Conservation (phyloP, 2,888 invertebrate genomes). For the Antheraea assamensis region DNA sequence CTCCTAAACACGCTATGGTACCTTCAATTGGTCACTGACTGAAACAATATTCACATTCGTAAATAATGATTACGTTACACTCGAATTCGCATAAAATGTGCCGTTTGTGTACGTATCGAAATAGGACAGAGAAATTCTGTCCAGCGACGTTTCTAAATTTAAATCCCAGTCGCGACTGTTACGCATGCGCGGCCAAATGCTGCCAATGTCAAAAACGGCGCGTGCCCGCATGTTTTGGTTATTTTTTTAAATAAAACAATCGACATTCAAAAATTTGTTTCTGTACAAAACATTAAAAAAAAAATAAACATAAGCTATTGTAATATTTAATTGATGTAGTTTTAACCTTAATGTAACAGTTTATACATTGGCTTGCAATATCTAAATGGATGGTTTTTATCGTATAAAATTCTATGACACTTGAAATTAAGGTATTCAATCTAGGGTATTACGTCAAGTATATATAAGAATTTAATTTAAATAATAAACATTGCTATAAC, state of each 20-base stretch:
- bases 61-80: conserved; percentile 43
- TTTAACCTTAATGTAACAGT: too few relatives aligned
- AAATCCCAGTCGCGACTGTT: conserved; percentile 61
- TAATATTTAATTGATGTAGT: too few relatives aligned
- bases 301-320: too few relatives aligned
- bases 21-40: conserved; percentile 40
- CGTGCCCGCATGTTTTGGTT: conserved; percentile 4
- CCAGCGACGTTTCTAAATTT: conserved; percentile 71
- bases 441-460: background rate
- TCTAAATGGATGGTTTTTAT: too few relatives aligned
- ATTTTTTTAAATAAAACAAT: background rate
- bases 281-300: background rate
- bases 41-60: conserved; percentile 25
- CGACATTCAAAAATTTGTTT: background rate
- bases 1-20: conserved; percentile 33
- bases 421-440: background rate
- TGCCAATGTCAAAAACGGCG: conserved; percentile 49
- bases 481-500: background rate
- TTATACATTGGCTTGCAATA: too few relatives aligned
- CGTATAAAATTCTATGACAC: background rate
- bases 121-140: conserved; percentile 70
- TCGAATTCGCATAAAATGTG: conserved; percentile 53
- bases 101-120: conserved; percentile 60
- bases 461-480: background rate
- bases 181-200: conserved; percentile 68